These are phyloP conservation scores for Pollenia griseotomentosa DNA, from an alignment of 2,888 invertebrate genomes.

Conservation along the genomic window DNA sequence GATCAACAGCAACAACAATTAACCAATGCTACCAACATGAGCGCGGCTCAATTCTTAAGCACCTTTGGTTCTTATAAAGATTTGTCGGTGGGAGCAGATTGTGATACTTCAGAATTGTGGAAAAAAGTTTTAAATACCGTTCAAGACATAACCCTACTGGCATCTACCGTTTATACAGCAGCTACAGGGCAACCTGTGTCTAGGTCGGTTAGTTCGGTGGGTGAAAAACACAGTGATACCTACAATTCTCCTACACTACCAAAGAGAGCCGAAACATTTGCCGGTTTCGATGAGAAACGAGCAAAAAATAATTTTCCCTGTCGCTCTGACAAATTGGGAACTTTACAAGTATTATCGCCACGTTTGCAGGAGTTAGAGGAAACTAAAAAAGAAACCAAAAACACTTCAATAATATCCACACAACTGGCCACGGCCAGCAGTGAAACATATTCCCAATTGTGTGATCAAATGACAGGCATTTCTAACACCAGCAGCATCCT, in stretches of 20 bases:
- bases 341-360: conserved; percentile 80
- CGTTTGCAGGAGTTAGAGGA: conserved; percentile 81
- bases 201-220: conserved; percentile 96
- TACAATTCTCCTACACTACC: conserved; percentile 95
- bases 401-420: conserved; percentile 44
- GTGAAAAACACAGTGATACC: conserved; percentile 94
- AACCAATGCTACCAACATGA: conserved; percentile 68
- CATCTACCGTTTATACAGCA: conserved; percentile 89
- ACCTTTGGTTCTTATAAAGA: conserved; percentile 87
- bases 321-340: conserved; percentile 85
- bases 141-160: conserved; percentile 89
- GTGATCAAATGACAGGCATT: conserved; percentile 25
- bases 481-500: neutral
- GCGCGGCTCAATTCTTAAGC: conserved; percentile 83
- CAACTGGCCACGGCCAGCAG: no score
- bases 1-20: conserved; percentile 64
- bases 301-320: conserved; percentile 83
- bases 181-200: conserved; percentile 90
- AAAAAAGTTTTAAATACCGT: conserved; percentile 88
- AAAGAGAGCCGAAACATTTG: conserved; percentile 97
- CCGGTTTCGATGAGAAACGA: conserved; percentile 92
- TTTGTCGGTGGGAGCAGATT: conserved; percentile 89
- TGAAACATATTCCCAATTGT: conserved; percentile 1
- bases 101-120: conserved; percentile 91
- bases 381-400: conserved; percentile 78